These are phyloP conservation scores for Zeus faber DNA, from an alignment of 2,113 vertebrate species.

Conservation along the genomic window DNA sequence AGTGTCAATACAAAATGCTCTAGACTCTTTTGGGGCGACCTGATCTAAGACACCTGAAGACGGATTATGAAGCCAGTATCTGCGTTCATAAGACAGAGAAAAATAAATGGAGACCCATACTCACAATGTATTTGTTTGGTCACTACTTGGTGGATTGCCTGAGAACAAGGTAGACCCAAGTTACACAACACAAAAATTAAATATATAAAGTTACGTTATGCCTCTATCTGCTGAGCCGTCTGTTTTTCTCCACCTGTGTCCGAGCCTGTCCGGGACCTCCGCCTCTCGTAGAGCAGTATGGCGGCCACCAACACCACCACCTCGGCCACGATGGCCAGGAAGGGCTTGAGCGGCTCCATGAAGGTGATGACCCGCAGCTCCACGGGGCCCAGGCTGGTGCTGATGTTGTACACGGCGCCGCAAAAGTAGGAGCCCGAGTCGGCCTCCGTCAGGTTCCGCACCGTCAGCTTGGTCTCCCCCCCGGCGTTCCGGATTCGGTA, in stretches of 20 bases:
- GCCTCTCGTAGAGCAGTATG: constrained; percentile 79
- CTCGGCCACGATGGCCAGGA: constrained; percentile 78
- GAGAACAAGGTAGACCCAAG: constrained; percentile 30
- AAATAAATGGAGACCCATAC: too few relatives aligned
- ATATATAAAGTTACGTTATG: background rate
- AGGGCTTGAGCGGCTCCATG: constrained; percentile 84
- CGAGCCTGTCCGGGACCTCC: constrained; percentile 56
- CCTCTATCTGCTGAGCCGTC: background rate
- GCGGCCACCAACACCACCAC: constrained; percentile 75
- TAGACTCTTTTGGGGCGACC: too few relatives aligned
- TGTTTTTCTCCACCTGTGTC: constrained; percentile 43
- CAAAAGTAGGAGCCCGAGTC: constrained; percentile 81
- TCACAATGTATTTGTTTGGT: constrained; percentile 79
- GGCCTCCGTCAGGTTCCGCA: constrained; percentile 66
- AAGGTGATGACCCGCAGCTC: constrained; percentile 78
- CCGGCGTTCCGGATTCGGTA: constrained; percentile 35
- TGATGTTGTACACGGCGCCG: constrained; percentile 71
- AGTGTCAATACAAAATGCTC: too few relatives aligned
- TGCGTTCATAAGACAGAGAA: too few relatives aligned
- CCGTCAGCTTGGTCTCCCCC: constrained; percentile 56
- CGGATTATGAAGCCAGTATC: too few relatives aligned
- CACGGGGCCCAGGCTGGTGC: constrained; percentile 40
- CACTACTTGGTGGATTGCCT: constrained; percentile 68
- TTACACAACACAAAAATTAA: too few relatives aligned
- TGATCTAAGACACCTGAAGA: too few relatives aligned